Percentiles rank a stretch among this genome's conserved stretches.
Evolutionary conservation across 2,797 vertebrate species (phyloP).

Genomic region (Sebastes oblongus): DNA sequence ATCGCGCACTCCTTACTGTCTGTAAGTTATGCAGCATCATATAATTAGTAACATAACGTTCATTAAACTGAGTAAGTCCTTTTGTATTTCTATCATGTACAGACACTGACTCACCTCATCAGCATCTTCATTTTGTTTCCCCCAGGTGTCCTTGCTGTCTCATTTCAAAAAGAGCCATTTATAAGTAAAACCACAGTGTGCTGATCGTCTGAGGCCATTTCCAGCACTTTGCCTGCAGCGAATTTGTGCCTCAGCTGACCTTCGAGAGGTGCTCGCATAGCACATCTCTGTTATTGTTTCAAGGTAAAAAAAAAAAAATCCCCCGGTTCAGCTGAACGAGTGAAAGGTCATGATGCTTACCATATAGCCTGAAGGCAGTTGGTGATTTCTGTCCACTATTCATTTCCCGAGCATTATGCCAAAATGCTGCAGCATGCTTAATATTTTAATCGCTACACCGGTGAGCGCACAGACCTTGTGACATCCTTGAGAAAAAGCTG

Average conservation of each 20-base stretch:
- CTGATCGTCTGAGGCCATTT: slow-evolving; percentile 35
- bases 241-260: slow-evolving; percentile 54
- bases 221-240: slow-evolving; percentile 28
- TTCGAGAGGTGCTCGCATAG: slow-evolving; percentile 49
- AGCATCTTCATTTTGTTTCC: neutral
- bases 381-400: slow-evolving; percentile 47
- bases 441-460: slow-evolving; percentile 28
- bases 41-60: neutral
- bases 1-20: neutral
- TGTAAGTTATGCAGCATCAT: neutral
- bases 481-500: slow-evolving; percentile 44
- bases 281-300: slow-evolving; percentile 40
- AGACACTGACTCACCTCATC: neutral
- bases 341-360: slow-evolving; percentile 55
- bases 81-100: neutral
- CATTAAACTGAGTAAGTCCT: neutral
- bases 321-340: slow-evolving; percentile 47
- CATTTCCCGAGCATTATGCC: slow-evolving; percentile 20
- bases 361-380: slow-evolving; percentile 35
- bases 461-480: slow-evolving; percentile 30
- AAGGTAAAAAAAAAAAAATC: slow-evolving; percentile 45
- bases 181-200: slow-evolving; percentile 22
- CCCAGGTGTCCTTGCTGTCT: neutral
- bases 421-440: slow-evolving; percentile 51
- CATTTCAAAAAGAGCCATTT: slow-evolving; percentile 2